Evolutionary conservation across 2,113 vertebrate species (phyloP), one percentile per base, ranked within the genome.

Genomic region (Paramormyrops kingsleyae): DNA sequence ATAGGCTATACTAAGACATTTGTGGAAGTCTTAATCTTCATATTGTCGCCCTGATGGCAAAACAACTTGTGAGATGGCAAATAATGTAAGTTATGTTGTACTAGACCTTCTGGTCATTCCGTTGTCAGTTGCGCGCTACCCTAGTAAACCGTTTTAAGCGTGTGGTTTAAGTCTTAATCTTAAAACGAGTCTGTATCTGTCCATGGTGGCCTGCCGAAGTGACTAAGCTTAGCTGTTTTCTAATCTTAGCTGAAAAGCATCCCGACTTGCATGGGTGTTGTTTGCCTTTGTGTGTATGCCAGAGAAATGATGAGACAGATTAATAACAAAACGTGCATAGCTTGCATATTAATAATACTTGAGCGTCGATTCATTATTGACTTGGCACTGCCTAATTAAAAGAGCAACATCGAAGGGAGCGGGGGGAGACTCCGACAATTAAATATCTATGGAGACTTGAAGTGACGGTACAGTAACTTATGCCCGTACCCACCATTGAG

Each of bases 231-330:
- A 31, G 10, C 27, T 3, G 27, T 35, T 74, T 62, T 62, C 24
- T 17, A 77, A 77, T 31, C 27, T 39, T 39, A 39, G 70, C 31
- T 66, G 70, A 77, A 77, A 80, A 80, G 15, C 74, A 80, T 80
- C 74, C 5, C 15, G 15, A 42, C 35, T 42, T 80, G 74, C 74
- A 2, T 19, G 35, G 35, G 35, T 50, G 46, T 46, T 24, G 47
- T 50, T 89, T 90, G 80, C 84, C 88, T 87, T 90, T 91, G 13
- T 17, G 35, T 50, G n/a, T 85, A n/a, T 47, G 19, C 44, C 21
- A 10, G 42, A n/a, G 83, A n/a, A 50, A 49, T 27, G 46, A 47
- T 8, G 47, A 31, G 83, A n/a, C 3, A 31, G 83, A 27, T 50
- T 50, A 27, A 24, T 86, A 24, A 31, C 44, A 47, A 50, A 46